Evolutionary conservation across 1,140 invertebrate genomes (phyloP), one percentile per base, ranked within the genome.

Genomic region (Pararge aegeria): DNA sequence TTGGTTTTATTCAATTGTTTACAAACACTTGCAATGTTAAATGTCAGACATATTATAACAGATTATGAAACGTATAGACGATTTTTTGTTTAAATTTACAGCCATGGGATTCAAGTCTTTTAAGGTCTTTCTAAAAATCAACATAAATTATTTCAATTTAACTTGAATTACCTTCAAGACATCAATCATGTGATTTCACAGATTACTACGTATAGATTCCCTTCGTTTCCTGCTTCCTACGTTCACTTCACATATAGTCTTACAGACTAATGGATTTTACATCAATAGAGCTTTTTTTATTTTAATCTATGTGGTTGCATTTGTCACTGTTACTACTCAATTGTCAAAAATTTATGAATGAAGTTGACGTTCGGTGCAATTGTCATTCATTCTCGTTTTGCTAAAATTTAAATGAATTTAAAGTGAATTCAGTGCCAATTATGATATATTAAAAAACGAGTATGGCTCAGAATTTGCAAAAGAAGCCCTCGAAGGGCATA

Each of bases 401-500:
- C 30, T 34, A 34, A 34, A 34, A 51, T 37, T 51, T 55, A 55
- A 50, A 61, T 55, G 30, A 55, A 55, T 55, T 38, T 55, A 13
- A 20, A 29, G 34, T 61, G 15, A 29, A 13, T 27, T 44, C 40
- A 37, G 55, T 57, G 49, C 49, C 60, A 55, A 63, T 4, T 53
- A 80, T 87, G 78, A 56, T 66, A 54, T 42, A 64, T 13, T 75
- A 64, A 73, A 68, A 53, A 40, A 51, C 49, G 24, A 73, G 40
- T 52, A 91, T 91, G 90, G 78, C 90, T 49, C 83, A 89, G 60
- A 91, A 91, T 80, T 82, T 91, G 65, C 88, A 90, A 64, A 96
- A 96, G 85, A 93, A 94, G 78, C 97, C 97, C 68, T 93, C 94
- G 27, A 98, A 98, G 91, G 96, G 97, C 66, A 98, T 98, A 79